Percentiles rank a stretch among this genome's conserved stretches.
Conservation (phyloP, 2,113 vertebrate species). For the Mustela lutreola region DNA sequence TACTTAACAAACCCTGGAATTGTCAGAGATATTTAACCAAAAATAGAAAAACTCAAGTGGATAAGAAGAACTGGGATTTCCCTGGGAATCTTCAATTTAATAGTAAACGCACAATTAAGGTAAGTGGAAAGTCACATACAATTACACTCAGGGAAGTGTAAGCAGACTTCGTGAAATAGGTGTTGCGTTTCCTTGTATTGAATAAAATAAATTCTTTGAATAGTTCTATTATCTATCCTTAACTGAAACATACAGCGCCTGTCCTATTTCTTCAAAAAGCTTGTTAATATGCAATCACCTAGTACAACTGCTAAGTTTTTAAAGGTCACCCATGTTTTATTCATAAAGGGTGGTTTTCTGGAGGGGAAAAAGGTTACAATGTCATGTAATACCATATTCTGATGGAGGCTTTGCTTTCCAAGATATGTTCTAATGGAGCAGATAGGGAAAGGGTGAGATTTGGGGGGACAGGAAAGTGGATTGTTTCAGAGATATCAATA, state of each 20-base stretch:
- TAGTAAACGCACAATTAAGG: slow-evolving; percentile 72
- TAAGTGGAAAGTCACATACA: slow-evolving; percentile 76
- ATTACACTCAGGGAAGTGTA: slow-evolving; percentile 83
- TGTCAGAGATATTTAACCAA: neutral
- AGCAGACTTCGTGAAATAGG: slow-evolving; percentile 85
- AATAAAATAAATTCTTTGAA: slow-evolving; percentile 91
- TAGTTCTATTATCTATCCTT: slow-evolving; percentile 91
- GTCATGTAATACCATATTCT: slow-evolving; percentile 93
- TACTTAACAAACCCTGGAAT: neutral
- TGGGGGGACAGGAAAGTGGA: slow-evolving; percentile 57
- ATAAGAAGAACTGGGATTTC: slow-evolving; percentile 75
- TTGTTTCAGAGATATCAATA: slow-evolving; percentile 54
- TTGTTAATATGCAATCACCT: slow-evolving; percentile 94
- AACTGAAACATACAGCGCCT: slow-evolving; percentile 90
- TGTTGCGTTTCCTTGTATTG: slow-evolving; percentile 86
- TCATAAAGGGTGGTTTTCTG: slow-evolving; percentile 94
- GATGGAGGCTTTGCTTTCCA: slow-evolving; percentile 87
- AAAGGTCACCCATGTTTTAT: slow-evolving; percentile 94
- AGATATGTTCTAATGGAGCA: slow-evolving; percentile 84
- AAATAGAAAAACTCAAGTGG: slow-evolving; percentile 65
- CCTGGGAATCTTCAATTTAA: slow-evolving; percentile 76
- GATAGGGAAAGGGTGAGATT: slow-evolving; percentile 74
- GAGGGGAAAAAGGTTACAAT: slow-evolving; percentile 91
- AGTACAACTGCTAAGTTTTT: slow-evolving; percentile 93
- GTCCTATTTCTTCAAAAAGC: slow-evolving; percentile 93